phyloP scores from a whole-genome alignment of 1,140 invertebrate species.

The Drosophila ambigua region DNA sequence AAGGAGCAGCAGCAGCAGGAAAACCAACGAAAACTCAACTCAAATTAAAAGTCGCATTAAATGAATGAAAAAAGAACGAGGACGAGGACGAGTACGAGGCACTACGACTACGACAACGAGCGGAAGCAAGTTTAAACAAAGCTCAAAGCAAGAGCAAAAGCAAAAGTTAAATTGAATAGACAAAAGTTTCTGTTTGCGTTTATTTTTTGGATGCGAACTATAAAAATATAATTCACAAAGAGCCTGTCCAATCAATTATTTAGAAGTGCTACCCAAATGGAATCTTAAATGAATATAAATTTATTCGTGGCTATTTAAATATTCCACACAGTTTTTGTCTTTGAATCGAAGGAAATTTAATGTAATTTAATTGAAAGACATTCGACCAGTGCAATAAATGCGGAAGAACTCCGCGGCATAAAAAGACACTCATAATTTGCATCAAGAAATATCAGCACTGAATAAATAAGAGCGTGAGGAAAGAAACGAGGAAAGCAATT shows the following conservation, averaged over 20 bases:
- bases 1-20: neutral
- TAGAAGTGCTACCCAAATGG: slow-evolving; percentile 17
- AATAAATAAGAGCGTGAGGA: slow-evolving; percentile 8
- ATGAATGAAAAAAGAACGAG: slow-evolving; percentile 64
- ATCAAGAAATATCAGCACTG: slow-evolving; percentile 15
- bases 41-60: slow-evolving; percentile 78
- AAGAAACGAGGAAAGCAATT: slow-evolving; percentile 7
- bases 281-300: slow-evolving; percentile 21
- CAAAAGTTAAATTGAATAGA: slow-evolving; percentile 60
- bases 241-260: slow-evolving; percentile 28
- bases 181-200: slow-evolving; percentile 41
- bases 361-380: neutral
- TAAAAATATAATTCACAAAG: slow-evolving; percentile 27
- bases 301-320: slow-evolving; percentile 1
- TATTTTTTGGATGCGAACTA: slow-evolving; percentile 18
- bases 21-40: slow-evolving; percentile 54
- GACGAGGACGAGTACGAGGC: neutral
- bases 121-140: slow-evolving; percentile 59
- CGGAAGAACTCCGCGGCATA: slow-evolving; percentile 18
- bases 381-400: neutral
- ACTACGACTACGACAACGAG: slow-evolving; percentile 5
- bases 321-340: no score
- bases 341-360: no score
- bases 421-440: slow-evolving; percentile 24
- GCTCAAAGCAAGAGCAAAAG: slow-evolving; percentile 59